These are phyloP conservation scores for Lepeophtheirus salmonis DNA, from an alignment of 1,140 invertebrate species.

Conservation along the genomic window DNA sequence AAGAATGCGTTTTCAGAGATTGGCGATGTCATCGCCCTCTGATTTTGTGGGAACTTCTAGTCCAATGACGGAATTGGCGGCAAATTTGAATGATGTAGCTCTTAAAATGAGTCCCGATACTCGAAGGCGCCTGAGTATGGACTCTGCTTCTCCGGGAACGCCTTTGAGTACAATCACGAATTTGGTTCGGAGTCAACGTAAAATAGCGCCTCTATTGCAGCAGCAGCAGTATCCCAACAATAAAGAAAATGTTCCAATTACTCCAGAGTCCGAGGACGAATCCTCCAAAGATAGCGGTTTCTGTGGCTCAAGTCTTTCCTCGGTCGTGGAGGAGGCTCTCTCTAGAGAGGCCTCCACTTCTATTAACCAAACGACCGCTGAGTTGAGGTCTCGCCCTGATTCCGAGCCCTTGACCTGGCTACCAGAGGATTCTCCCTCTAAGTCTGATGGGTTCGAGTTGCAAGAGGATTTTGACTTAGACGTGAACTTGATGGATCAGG, in stretches of 20 bases:
- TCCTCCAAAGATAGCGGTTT: background rate
- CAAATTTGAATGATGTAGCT: background rate
- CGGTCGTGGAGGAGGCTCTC: background rate
- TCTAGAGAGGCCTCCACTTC: background rate
- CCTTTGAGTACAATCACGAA: background rate
- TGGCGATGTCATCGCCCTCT: background rate
- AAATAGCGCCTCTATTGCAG: background rate
- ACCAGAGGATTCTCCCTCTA: background rate
- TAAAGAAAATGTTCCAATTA: background rate
- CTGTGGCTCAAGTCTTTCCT: background rate
- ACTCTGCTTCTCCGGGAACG: background rate
- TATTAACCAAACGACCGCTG: background rate
- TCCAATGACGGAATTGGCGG: background rate
- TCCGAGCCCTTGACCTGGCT: background rate
- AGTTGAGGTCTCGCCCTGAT: background rate
- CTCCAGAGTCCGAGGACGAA: background rate
- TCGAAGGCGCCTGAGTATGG: background rate
- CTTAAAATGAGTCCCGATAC: background rate
- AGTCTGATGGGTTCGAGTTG: background rate
- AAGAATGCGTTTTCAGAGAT: background rate
- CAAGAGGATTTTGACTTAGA: background rate
- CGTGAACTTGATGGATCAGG: background rate
- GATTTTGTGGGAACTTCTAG: background rate
- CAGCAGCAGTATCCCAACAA: background rate
- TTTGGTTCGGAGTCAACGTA: background rate